Percentiles rank a stretch among this genome's conserved stretches.
Evolutionary conservation across 1,140 invertebrate genomes (phyloP).

Genomic region (Hycleus cichorii): DNA sequence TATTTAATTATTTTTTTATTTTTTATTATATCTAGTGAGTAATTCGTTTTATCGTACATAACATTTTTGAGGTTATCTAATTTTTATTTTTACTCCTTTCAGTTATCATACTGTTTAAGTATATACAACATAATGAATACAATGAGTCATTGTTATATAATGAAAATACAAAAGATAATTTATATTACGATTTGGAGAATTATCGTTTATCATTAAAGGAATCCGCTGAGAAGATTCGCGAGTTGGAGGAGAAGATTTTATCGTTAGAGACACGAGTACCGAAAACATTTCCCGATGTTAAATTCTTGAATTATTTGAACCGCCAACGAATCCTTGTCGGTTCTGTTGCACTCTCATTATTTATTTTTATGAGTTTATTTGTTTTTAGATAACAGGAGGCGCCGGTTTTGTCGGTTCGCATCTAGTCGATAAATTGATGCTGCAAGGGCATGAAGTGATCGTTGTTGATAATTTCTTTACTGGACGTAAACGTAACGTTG

Average conservation of each 20-base stretch:
- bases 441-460: constrained; percentile 95
- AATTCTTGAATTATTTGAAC: constrained; percentile 83
- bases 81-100: constrained; percentile 10
- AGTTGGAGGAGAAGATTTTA: constrained; percentile 64
- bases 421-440: constrained; percentile 91
- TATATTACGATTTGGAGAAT: background rate
- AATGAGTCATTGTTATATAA: background rate
- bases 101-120: constrained; percentile 15
- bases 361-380: constrained; percentile 6
- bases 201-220: constrained; percentile 14
- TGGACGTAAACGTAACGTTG: constrained; percentile 92
- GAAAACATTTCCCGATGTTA: constrained; percentile 84
- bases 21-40: constrained; percentile 40
- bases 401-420: constrained; percentile 99
- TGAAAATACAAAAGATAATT: background rate
- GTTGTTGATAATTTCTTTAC: constrained; percentile 99
- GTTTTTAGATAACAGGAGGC: constrained; percentile 80
- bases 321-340: constrained; percentile 82
- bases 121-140: background rate
- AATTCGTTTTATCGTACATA: constrained; percentile 3
- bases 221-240: constrained; percentile 45
- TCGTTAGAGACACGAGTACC: constrained; percentile 63
- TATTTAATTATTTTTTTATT: constrained; percentile 32
- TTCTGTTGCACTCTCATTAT: background rate
- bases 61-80: constrained; percentile 3